Evolutionary conservation across 2,888 invertebrate species (phyloP).

Genomic region (Mechanitis mazaeus): DNA sequence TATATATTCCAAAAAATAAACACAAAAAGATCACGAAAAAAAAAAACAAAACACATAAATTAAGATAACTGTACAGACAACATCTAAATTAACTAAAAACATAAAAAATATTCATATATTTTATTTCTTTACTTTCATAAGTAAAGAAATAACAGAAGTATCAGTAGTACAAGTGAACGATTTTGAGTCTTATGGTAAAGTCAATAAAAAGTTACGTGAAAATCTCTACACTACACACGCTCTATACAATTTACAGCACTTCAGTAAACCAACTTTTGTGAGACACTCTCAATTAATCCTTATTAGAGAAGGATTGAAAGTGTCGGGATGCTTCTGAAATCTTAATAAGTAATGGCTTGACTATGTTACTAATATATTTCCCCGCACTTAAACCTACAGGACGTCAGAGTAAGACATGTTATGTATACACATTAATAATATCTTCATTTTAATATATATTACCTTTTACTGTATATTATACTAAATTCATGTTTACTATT

Average conservation of each 20-base stretch:
- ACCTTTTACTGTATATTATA: too few species aligned
- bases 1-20: too few species aligned
- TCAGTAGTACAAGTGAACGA: too few species aligned
- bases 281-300: constrained; percentile 3
- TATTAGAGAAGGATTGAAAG: constrained; percentile 4
- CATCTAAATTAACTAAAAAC: too few species aligned
- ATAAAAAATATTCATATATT: too few species aligned
- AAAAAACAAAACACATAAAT: too few species aligned
- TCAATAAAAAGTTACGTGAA: background rate
- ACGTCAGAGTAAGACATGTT: background rate
- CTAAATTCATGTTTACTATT: too few species aligned
- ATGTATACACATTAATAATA: background rate
- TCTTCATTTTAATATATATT: too few species aligned
- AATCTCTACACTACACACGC: background rate
- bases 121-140: too few species aligned
- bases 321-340: constrained; percentile 3
- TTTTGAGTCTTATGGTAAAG: background rate
- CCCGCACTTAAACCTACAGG: background rate
- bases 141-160: too few species aligned
- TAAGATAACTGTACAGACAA: too few species aligned
- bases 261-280: background rate
- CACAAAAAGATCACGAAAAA: too few species aligned
- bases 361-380: constrained; percentile 5
- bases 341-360: background rate
- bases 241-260: constrained; percentile 3